Evolutionary conservation across 53 echinoderm and acorn worm species (phyloP).

Genomic region (Luidia sarsii): DNA sequence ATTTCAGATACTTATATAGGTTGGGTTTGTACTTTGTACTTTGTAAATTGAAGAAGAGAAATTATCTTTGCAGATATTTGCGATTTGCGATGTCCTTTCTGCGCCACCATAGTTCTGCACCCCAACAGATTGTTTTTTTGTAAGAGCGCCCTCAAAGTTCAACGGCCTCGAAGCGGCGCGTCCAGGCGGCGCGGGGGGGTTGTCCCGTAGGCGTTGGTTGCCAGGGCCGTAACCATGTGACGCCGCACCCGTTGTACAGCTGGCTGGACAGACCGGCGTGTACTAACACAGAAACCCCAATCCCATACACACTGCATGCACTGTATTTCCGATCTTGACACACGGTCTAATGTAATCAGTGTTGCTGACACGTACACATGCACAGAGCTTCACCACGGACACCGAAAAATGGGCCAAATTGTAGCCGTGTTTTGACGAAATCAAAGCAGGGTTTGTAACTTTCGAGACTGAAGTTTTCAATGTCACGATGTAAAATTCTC

Average conservation of each 20-base stretch:
- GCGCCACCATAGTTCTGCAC: too few species aligned
- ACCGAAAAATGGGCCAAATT: neutral
- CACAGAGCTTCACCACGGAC: neutral
- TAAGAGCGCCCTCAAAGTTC: too few species aligned
- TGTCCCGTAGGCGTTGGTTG: neutral
- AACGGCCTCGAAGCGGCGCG: too few species aligned
- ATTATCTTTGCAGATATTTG: too few species aligned
- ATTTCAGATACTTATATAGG: too few species aligned
- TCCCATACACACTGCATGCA: neutral
- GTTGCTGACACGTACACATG: neutral
- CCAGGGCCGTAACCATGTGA: conserved; percentile 54
- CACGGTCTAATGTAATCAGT: neutral
- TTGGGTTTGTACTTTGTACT: too few species aligned
- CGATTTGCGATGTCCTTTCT: too few species aligned
- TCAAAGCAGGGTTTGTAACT: neutral
- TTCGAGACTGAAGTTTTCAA: too few species aligned
- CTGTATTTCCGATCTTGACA: neutral
- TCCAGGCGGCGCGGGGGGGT: too few species aligned
- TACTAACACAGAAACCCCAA: neutral
- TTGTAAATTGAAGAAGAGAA: too few species aligned
- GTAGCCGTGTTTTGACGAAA: neutral
- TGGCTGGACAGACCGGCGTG: neutral
- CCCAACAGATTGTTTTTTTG: too few species aligned
- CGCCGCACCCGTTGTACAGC: conserved; percentile 36
- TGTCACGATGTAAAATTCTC: neutral